Base-by-base conservation (phyloP, 1,140 invertebrate genomes). In the Leptopilina boulardi region DNA sequence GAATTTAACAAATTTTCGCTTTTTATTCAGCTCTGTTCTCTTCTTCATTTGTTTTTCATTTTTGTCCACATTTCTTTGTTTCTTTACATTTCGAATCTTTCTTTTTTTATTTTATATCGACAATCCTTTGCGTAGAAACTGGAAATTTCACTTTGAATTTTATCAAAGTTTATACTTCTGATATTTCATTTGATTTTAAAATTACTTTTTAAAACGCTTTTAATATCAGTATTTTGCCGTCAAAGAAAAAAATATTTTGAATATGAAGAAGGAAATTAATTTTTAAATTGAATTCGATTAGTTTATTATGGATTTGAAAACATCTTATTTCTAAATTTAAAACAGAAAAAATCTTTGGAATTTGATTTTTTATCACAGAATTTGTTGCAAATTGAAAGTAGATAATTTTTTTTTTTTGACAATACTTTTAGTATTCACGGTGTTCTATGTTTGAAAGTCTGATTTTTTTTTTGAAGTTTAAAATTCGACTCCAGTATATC, bases 121-220 rank as follows among this genome's bases (percentile, higher is more conserved):
- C 47, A 26, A 66, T 66, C 59, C 59, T 66, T 30, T 66, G n/a
- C n/a, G n/a, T n/a, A 66, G 13, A 30, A 66, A 66, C 59, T 30
- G 23, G 59, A 34, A 66, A 66, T 34, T 66, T 66, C n/a, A 66
- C 23, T 66, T 66, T n/a, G 26, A n/a, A 13, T 66, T 30, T 66
- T 66, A 66, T 34, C 26, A n/a, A 44, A 51, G 47, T 51, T 51
- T 51, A 18, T 51, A 3, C 47, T 51, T 18, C 15, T 51, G 1
- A 47, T n/a, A 47, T 47, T n/a, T 18, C 3, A n/a, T 51, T 51
- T n/a, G n/a, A 51, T 51, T 18, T n/a, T 51, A 18, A 18, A n/a
- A 15, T 47, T 47, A 13, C 15, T 4, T 47, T 47, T n/a, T 13
- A 47, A 47, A 47, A n/a, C n/a, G n/a, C n/a, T n/a, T n/a, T n/a